These are phyloP conservation scores for Drosophila hamatofila DNA, from an alignment of 2,888 invertebrate genomes.

Conservation along the genomic window DNA sequence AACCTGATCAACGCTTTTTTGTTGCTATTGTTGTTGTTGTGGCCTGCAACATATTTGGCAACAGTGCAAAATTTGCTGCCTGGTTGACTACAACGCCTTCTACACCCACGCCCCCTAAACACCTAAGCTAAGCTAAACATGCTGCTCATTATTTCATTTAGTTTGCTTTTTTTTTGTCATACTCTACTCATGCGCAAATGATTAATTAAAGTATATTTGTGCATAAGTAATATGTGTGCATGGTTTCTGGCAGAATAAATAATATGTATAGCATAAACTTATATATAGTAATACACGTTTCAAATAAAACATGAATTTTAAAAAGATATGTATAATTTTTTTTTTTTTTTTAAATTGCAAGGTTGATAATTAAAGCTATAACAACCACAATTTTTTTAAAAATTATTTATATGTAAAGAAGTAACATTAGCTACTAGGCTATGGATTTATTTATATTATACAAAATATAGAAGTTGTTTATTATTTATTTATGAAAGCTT, in stretches of 20 bases:
- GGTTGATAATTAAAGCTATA: too few species aligned
- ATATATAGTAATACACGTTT: too few species aligned
- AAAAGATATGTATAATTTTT: too few species aligned
- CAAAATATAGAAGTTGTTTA: too few species aligned
- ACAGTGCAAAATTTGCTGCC: slow-evolving; percentile 21
- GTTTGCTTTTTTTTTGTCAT: slow-evolving; percentile 24
- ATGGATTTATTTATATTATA: too few species aligned
- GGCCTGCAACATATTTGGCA: slow-evolving; percentile 40
- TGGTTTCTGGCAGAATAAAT: background rate
- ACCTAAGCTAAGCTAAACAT: slow-evolving; percentile 37
- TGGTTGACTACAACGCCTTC: slow-evolving; percentile 44
- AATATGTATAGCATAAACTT: background rate
- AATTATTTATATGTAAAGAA: too few species aligned
- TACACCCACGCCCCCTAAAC: slow-evolving; percentile 67
- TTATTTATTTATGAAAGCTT: too few species aligned
- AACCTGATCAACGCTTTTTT: slow-evolving; percentile 24
- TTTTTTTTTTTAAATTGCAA: too few species aligned
- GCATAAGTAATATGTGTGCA: background rate
- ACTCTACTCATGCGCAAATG: slow-evolving; percentile 32
- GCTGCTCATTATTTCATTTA: slow-evolving; percentile 62
- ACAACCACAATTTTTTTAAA: too few species aligned
- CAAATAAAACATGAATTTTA: too few species aligned
- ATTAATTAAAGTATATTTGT: background rate
- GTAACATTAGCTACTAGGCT: too few species aligned
- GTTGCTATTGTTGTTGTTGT: background rate